Conservation (phyloP, 1,140 invertebrate species). For the Aplysia californica region DNA sequence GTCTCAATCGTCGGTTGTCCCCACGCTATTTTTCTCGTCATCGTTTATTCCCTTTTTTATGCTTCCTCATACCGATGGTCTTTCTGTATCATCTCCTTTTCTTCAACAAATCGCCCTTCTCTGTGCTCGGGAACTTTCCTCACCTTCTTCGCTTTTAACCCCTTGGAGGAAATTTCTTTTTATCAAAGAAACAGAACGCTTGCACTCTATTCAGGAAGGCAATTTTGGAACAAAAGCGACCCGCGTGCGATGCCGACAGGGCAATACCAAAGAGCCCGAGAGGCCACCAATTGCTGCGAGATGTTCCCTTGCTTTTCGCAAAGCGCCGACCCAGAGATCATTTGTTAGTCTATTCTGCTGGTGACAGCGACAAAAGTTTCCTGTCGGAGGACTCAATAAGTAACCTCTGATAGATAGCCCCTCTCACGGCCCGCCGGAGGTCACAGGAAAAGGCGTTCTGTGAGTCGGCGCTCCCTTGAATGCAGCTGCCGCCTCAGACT, state of each 20-base stretch:
- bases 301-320: neutral
- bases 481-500: neutral
- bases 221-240: neutral
- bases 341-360: slow-evolving; percentile 28
- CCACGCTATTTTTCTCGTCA: no score
- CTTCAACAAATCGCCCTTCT: no score
- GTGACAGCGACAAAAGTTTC: slow-evolving; percentile 30
- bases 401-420: slow-evolving; percentile 24
- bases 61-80: no score
- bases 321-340: slow-evolving; percentile 10
- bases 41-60: no score
- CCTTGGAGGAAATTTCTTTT: neutral
- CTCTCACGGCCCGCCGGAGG: neutral
- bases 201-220: neutral
- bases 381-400: slow-evolving; percentile 21
- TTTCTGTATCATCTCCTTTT: no score
- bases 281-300: slow-evolving; percentile 7
- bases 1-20: no score
- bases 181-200: neutral
- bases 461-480: slow-evolving; percentile 4
- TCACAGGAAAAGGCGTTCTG: slow-evolving; percentile 15
- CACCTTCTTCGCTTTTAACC: neutral
- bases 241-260: neutral
- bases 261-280: neutral
- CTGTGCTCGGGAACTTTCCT: neutral